Conservation (phyloP, 2,888 invertebrate genomes). For the Oeneis ivallda region DNA sequence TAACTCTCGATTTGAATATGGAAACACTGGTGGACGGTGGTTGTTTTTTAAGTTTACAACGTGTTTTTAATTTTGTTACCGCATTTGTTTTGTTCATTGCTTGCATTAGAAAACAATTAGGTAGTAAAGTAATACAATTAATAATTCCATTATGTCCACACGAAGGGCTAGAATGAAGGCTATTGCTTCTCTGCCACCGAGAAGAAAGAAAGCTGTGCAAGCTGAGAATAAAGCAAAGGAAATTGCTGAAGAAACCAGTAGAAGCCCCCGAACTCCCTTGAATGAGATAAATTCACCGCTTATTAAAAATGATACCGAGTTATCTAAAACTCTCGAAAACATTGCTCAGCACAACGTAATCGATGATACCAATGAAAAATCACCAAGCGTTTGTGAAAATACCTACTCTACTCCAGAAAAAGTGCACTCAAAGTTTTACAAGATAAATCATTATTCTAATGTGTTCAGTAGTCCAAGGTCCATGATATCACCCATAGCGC, state of each 20-base stretch:
- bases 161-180: conserved; percentile 88
- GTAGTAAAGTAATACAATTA: no score
- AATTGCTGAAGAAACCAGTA: conserved; percentile 45
- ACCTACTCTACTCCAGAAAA: conserved; percentile 14
- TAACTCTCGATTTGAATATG: no score
- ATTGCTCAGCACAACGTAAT: conserved; percentile 3
- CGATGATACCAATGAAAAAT: conserved; percentile 7
- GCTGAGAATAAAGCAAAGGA: conserved; percentile 32
- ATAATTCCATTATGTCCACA: conserved; percentile 80
- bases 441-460: conserved; percentile 29
- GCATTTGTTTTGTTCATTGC: no score
- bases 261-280: conserved; percentile 52
- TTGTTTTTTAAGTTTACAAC: no score
- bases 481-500: conserved; percentile 41
- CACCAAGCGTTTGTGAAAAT: background rate
- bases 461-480: conserved; percentile 40
- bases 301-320: conserved; percentile 22
- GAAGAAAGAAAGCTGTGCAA: conserved; percentile 64
- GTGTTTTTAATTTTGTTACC: no score
- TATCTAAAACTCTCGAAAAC: background rate
- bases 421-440: conserved; percentile 16
- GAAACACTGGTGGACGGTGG: no score
- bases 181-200: conserved; percentile 84
- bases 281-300: conserved; percentile 42
- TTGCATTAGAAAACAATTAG: background rate